A percentile compares a stretch with the other conserved stretches of the same genome.
Evolutionary conservation across 2,888 invertebrate genomes (phyloP).

Genomic region (Agrochola lota): DNA sequence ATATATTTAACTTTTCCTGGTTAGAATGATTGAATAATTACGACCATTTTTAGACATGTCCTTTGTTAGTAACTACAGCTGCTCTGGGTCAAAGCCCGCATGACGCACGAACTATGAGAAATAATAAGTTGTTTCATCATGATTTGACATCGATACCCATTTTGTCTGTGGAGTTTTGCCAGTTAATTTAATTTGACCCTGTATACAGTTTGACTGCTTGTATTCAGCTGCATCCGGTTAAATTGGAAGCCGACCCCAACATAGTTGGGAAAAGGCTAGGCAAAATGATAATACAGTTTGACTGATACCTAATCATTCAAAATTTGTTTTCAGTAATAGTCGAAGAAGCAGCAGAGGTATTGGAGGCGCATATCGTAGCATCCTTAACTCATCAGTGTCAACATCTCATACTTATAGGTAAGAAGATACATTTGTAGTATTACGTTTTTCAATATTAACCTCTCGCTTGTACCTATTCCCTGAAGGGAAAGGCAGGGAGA

Average conservation of each 20-base stretch:
- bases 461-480: background rate
- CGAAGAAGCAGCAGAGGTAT: conserved; percentile 97
- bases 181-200: background rate
- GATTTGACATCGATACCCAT: no score
- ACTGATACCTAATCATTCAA: background rate
- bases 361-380: conserved; percentile 96
- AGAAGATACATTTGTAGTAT: conserved; percentile 67
- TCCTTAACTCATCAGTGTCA: conserved; percentile 93
- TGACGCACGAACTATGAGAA: background rate
- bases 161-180: background rate
- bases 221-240: background rate
- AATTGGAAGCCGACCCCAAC: background rate
- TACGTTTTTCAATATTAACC: background rate
- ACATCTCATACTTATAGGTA: conserved; percentile 96
- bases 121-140: background rate
- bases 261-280: background rate
- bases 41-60: no score
- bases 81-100: background rate
- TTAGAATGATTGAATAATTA: no score
- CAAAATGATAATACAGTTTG: background rate
- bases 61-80: background rate
- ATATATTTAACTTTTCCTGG: no score
- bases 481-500: background rate
- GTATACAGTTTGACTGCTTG: background rate
- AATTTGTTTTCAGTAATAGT: conserved; percentile 91